These are phyloP conservation scores for Cyclina sinensis DNA, from an alignment of 1,140 invertebrate species.

Conservation along the genomic window DNA sequence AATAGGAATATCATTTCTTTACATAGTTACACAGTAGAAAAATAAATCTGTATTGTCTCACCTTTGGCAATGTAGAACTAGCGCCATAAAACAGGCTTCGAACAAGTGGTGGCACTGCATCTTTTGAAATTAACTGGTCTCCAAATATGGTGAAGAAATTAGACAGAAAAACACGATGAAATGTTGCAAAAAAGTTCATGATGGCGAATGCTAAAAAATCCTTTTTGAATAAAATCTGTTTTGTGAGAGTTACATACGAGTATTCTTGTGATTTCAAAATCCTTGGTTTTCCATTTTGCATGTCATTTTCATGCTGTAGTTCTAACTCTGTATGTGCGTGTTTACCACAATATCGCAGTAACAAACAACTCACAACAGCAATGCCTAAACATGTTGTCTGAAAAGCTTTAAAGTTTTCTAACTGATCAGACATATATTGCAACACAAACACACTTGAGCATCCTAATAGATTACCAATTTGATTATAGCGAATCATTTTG, in stretches of 20 bases:
- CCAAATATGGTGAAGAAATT: slow-evolving; percentile 79
- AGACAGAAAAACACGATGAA: slow-evolving; percentile 75
- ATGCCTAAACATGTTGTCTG: slow-evolving; percentile 79
- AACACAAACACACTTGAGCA: slow-evolving; percentile 74
- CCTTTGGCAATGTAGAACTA: neutral
- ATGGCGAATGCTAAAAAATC: slow-evolving; percentile 81
- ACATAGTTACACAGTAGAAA: too few species aligned
- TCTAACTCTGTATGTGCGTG: slow-evolving; percentile 82
- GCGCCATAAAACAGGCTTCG: slow-evolving; percentile 78
- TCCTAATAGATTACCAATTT: slow-evolving; percentile 82
- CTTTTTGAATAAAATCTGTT: slow-evolving; percentile 75
- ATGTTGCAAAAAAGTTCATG: slow-evolving; percentile 80
- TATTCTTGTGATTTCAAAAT: slow-evolving; percentile 53
- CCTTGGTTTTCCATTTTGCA: neutral
- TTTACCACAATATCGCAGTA: slow-evolving; percentile 80
- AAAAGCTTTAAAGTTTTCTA: slow-evolving; percentile 83
- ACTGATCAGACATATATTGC: slow-evolving; percentile 77
- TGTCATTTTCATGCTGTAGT: slow-evolving; percentile 51
- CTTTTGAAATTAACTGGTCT: slow-evolving; percentile 73
- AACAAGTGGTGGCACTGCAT: slow-evolving; percentile 60
- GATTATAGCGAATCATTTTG: slow-evolving; percentile 81
- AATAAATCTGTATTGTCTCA: too few species aligned
- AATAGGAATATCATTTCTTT: too few species aligned
- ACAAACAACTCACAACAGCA: slow-evolving; percentile 76
- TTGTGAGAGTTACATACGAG: slow-evolving; percentile 70